Conservation (phyloP, 1,140 invertebrate genomes). For the Drosophila watanabei region DNA sequence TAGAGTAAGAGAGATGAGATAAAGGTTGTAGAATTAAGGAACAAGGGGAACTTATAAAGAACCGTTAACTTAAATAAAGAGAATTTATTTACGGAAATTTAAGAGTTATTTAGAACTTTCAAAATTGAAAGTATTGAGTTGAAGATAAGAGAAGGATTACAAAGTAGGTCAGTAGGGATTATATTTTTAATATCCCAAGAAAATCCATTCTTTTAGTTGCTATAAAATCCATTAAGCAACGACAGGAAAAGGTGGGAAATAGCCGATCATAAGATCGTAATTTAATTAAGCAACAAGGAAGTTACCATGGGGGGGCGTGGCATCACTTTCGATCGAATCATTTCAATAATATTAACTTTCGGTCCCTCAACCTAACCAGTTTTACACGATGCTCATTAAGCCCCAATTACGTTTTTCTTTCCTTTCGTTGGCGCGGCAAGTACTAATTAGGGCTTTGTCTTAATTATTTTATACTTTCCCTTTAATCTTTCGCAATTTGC, state of each 20-base stretch:
- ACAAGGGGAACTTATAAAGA: neutral
- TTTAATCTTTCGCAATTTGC: conserved; percentile 16
- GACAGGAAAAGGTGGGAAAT: too few relatives aligned
- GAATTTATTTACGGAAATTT: too few relatives aligned
- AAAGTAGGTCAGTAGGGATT: neutral
- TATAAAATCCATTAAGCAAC: too few relatives aligned
- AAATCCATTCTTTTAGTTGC: too few relatives aligned
- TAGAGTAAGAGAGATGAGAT: neutral
- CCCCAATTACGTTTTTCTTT: conserved; percentile 6
- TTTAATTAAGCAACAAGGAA: conserved; percentile 4
- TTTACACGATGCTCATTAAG: conserved; percentile 15
- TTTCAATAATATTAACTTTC: conserved; percentile 13
- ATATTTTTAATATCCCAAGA: neutral
- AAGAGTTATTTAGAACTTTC: too few relatives aligned
- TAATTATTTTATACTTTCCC: conserved; percentile 17
- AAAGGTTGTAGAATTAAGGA: neutral
- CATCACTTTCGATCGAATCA: neutral
- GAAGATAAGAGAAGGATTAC: too few relatives aligned
- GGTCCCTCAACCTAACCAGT: conserved; percentile 15
- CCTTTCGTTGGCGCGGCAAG: conserved; percentile 7
- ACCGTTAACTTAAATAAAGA: too few relatives aligned
- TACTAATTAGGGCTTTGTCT: conserved; percentile 15
- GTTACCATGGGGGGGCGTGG: neutral
- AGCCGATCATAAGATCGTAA: neutral
- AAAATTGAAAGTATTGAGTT: too few relatives aligned